These are phyloP conservation scores for Odontocolon sp. DNA, from an alignment of 2,888 invertebrate genomes.

Conservation along the genomic window DNA sequence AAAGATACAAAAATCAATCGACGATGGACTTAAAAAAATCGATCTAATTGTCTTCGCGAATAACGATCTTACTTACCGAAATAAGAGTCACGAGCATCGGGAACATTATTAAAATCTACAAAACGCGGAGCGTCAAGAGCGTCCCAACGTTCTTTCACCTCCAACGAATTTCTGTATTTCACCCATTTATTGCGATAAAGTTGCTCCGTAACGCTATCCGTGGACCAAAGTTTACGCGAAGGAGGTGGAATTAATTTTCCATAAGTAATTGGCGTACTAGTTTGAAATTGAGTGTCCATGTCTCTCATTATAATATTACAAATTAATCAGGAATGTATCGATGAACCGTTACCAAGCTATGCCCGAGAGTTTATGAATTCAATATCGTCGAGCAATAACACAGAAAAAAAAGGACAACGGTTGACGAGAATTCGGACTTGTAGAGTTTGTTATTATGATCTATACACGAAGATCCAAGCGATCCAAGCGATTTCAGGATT, in stretches of 20 bases:
- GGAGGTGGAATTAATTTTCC: slow-evolving; percentile 49
- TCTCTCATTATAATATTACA: not conserved
- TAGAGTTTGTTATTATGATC: slow-evolving; percentile 20
- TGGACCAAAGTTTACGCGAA: slow-evolving; percentile 49
- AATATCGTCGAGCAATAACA: not conserved
- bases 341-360: not conserved
- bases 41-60: not conserved
- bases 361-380: not conserved
- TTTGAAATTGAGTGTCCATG: slow-evolving; percentile 40
- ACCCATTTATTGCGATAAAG: slow-evolving; percentile 56
- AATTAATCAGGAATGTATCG: not conserved
- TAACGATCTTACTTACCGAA: slow-evolving; percentile 56
- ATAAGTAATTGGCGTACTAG: slow-evolving; percentile 57
- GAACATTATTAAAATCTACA: slow-evolving; percentile 47
- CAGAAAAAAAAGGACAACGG: slow-evolving; percentile 3
- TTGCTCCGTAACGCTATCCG: slow-evolving; percentile 48
- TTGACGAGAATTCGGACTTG: slow-evolving; percentile 2
- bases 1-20: not conserved
- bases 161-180: slow-evolving; percentile 49
- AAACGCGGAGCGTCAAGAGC: slow-evolving; percentile 55
- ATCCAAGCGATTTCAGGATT: not conserved
- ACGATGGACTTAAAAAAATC: not conserved
- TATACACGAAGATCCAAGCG: not conserved
- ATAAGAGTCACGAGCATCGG: slow-evolving; percentile 50
- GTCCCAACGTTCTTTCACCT: slow-evolving; percentile 49